Base-by-base conservation (phyloP, 2,113 vertebrate genomes). In the Parus major region DNA sequence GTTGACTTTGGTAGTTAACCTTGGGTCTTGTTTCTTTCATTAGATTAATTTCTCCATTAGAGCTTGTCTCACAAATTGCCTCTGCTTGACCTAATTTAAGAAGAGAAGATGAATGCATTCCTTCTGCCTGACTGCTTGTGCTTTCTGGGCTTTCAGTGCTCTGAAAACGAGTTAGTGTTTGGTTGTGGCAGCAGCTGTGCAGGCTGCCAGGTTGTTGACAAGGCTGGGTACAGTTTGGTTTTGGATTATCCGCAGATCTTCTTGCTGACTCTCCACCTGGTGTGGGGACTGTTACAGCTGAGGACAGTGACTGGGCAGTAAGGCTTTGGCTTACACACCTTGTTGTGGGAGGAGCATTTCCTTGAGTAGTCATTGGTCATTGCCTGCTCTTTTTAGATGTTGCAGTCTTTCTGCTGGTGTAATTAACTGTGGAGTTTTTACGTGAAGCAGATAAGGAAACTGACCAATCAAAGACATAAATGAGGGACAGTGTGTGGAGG, bases 1-100 rank as follows among this genome's bases (percentile, higher is more conserved):
- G 63, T 96, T 93, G 71, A 70, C 71, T 94, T 87, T 66, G 39
- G 56, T 81, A 49, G 63, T 87, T 92, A 82, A 86, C 73, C 78
- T 87, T 93, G 80, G 49, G 61, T 82, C 72, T 65, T n/a, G 11
- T 76, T 95, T 93, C 81, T 69, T 84, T 89, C 89, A 55, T 92
- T 93, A 89, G 61, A 80, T 92, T 92, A 87, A 92, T 93, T 84
- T 50, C 18, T 87, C 82, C 89, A 29, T 87, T 87, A 92, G 61
- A 79, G 15, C 41, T 89, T 76, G 41, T 87, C 61, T 95, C 70
- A 61, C 53, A 89, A 46, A 86, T 89, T 94, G 89, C 39, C 55
- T 91, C 52, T 90, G 39, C 68, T 78, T 84, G 73, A 44, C 52
- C 28, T 80, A 55, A 63, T 80, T 42, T 60, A 60, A 86, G 92